Evolutionary conservation across 2,797 vertebrate species (phyloP), one percentile per base, ranked within the genome.

Genomic region (Apogon hyalosoma): DNA sequence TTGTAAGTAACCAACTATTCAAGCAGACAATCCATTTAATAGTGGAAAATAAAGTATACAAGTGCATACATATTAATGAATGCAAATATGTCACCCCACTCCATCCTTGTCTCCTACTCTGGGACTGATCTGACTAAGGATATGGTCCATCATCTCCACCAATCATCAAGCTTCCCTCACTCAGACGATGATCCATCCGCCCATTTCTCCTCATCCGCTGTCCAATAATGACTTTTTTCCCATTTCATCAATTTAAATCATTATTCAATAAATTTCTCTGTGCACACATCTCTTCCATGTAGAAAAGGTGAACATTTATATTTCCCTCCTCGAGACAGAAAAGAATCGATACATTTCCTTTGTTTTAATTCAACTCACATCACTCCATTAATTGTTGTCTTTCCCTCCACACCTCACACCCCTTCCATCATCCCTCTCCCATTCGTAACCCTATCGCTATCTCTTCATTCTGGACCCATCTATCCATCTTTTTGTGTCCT

Each of bases 291-390:
- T 53, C 50, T 67, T 77, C 60, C 58, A 41, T 56, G 48, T 55
- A 33, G 42, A 69, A 61, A 74, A 77, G 69, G 73, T 72, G 75
- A 80, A 75, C 65, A 75, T 85, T 83, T 86, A 59, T 72, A 72
- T 62, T 69, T 69, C 46, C 18, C 60, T 72, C 54, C 48, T 51
- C 16, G 15, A 70, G 80, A 85, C 80, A 43, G 65, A 84, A 90
- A 81, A 84, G 10, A 90, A 92, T 92, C 88, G 12, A 92, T 92
- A 82, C 62, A 36, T 84, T 83, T 66, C 60, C 77, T 80, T 85
- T 87, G 60, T 90, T 90, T 89, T 84, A 89, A 93, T 94, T 93
- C 93, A 70, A 78, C 90, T 88, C 93, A 92, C 91, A 91, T 89
- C 87, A 72, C 80, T 84, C 80, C 86, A 92, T 93, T 93, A 93